Conservation (phyloP, 2,797 vertebrate species). For the Coregonus sp. region DNA sequence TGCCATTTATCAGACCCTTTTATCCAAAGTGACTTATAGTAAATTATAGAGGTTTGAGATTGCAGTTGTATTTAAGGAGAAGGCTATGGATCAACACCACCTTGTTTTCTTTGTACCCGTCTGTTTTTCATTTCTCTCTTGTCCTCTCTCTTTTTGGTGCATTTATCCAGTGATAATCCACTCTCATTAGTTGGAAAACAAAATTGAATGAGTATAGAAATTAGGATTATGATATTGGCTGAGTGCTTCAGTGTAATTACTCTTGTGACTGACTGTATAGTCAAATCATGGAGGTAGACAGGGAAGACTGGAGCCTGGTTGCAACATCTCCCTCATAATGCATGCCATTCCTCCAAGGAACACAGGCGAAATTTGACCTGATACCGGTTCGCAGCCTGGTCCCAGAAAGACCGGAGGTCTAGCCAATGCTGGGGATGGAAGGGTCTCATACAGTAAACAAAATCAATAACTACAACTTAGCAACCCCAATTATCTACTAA, state of each 20-base stretch:
- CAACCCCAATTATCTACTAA: no score
- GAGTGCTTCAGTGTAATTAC: not conserved
- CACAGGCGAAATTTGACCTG: not conserved
- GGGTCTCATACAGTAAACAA: not conserved
- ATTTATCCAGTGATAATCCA: not conserved
- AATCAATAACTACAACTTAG: not conserved
- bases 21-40: no score
- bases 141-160: not conserved
- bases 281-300: not conserved
- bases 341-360: not conserved
- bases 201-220: not conserved
- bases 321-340: not conserved
- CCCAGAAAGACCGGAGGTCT: not conserved
- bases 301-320: not conserved
- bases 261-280: not conserved
- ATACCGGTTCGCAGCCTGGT: not conserved
- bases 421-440: constrained; percentile 1
- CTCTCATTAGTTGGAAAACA: not conserved
- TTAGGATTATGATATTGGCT: not conserved
- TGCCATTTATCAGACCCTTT: no score
- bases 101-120: no score
- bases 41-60: no score
- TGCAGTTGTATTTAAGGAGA: no score
- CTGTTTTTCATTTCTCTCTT: not conserved
- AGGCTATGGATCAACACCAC: no score